Conservation (phyloP, 1,140 invertebrate genomes). For the Acyrthosiphon pisum region DNA sequence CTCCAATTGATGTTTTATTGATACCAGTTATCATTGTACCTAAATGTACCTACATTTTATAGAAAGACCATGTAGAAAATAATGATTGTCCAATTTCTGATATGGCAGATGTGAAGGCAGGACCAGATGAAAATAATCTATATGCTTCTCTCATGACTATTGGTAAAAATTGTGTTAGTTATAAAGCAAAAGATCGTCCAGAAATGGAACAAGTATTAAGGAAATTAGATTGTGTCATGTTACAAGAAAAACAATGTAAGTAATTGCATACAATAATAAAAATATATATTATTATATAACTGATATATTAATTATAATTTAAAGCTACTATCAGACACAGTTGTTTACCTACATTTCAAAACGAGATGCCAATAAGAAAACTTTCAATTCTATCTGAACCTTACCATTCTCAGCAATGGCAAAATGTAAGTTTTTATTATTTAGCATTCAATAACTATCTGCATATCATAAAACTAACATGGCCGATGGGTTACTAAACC, state of each 20-base stretch:
- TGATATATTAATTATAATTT: constrained; percentile 5
- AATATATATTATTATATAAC: neutral
- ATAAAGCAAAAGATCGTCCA: constrained; percentile 68
- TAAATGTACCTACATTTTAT: constrained; percentile 36
- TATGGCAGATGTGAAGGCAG: constrained; percentile 67
- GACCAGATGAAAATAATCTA: constrained; percentile 65
- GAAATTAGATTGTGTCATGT: constrained; percentile 62
- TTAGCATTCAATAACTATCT: constrained; percentile 24
- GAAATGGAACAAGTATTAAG: constrained; percentile 71
- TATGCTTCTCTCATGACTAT: constrained; percentile 68
- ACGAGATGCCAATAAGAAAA: constrained; percentile 48
- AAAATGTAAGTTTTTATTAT: constrained; percentile 31
- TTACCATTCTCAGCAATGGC: constrained; percentile 39
- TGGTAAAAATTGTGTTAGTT: constrained; percentile 69
- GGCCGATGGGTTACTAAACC: neutral
- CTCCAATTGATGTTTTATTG: neutral
- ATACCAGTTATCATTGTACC: neutral
- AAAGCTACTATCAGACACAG: constrained; percentile 37
- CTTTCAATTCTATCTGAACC: constrained; percentile 35
- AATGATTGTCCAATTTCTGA: constrained; percentile 63
- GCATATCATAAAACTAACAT: constrained; percentile 17
- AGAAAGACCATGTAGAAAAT: constrained; percentile 71
- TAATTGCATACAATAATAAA: neutral
- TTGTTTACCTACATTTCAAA: constrained; percentile 36
- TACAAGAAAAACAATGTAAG: constrained; percentile 51